Base-by-base conservation (phyloP, 2,888 invertebrate genomes). In the Synergus itoensis region DNA sequence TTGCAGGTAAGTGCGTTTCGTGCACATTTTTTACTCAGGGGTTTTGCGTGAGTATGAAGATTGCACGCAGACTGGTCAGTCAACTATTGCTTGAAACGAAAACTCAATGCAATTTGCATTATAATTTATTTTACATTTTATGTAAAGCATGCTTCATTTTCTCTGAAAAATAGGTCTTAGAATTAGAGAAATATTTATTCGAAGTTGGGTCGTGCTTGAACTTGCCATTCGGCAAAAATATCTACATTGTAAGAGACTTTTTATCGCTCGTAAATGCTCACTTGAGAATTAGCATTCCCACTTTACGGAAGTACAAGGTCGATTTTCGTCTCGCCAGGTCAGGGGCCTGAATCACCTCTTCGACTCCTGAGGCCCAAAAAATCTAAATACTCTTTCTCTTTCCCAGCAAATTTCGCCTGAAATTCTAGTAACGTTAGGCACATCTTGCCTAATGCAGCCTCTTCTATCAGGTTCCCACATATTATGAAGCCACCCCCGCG, bases 401-500 rank as follows among this genome's bases (percentile, higher is more conserved):
- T 67, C 28, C 48, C 28, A 40, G 48, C 53, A 48, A 53, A 48
- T 21, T n/a, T 16, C 9, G 18, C 43, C 43, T 73, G 36, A 36
- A 16, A 73, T 73, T 53, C 53, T 73, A n/a, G 48, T 16, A 73
- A 53, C 16, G 36, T 73, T 53, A 53, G 76, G 43, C 77, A 78
- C 77, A 81, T 83, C 80, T 81, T 81, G 80, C 82, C 73, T 73
- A 73, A 73, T 73, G 73, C 45, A 53, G 53, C 28, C 53, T 48
- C 14, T 84, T 86, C 86, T 87, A 87, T 89, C 87, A 86, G 89
- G 90, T 91, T 91, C 90, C 91, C 89, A 92, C 90, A 91, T 91
- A 88, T 91, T 89, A 88, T 87, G 86, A 86, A 91, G 86, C 91
- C 92, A 92, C 92, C 92, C 92, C 91, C 92, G 91, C 92, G 85